These are phyloP conservation scores for Rhaphigaster nebulosa DNA, from an alignment of 2,888 invertebrate genomes.

Conservation along the genomic window DNA sequence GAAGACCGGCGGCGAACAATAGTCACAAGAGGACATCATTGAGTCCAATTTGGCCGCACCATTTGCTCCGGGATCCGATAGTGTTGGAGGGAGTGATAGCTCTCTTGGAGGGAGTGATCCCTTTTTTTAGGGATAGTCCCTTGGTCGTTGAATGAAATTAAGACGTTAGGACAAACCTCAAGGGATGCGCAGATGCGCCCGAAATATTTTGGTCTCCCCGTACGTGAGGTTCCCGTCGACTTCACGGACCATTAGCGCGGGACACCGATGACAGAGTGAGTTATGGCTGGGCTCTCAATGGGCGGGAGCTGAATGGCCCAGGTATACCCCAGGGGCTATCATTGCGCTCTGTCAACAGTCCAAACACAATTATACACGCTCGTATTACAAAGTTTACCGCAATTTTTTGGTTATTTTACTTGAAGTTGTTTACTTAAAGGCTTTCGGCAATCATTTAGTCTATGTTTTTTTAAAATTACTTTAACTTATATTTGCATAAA, in stretches of 20 bases:
- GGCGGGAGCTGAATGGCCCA: constrained; percentile 34
- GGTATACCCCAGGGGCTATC: neutral
- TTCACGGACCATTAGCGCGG: constrained; percentile 47
- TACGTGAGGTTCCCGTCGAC: constrained; percentile 3
- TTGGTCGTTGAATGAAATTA: constrained; percentile 10
- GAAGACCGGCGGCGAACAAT: neutral
- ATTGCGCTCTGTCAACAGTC: neutral
- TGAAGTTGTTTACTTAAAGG: neutral
- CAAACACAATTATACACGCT: constrained; percentile 34
- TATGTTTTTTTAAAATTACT: no score
- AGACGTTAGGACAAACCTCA: constrained; percentile 56
- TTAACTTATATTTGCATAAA: no score
- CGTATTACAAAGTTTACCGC: neutral
- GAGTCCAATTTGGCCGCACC: constrained; percentile 37
- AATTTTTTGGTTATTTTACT: constrained; percentile 8
- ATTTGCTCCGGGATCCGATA: constrained; percentile 41
- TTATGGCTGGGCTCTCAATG: neutral
- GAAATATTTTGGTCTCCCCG: constrained; percentile 18
- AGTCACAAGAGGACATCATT: constrained; percentile 15
- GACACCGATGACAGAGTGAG: constrained; percentile 40
- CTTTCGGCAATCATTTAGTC: neutral
- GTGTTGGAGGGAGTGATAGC: neutral
- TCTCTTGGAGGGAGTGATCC: constrained; percentile 2
- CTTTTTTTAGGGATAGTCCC: neutral
- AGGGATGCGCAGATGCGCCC: constrained; percentile 33